Evolutionary conservation across 2,888 invertebrate genomes (phyloP), one percentile per base, ranked within the genome.

Genomic region (Dione juno): DNA sequence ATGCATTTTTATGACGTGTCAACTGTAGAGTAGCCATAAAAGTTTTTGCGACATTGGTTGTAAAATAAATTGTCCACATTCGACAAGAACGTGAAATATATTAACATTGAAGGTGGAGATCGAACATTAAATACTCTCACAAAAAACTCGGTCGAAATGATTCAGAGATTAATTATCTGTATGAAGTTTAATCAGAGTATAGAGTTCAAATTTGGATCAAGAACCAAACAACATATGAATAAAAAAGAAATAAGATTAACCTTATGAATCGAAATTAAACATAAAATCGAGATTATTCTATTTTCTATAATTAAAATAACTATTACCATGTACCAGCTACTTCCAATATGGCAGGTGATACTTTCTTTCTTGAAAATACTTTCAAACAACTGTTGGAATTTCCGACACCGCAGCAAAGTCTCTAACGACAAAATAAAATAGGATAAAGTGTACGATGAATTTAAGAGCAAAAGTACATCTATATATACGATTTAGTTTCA

Each of bases 301-400:
- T 50, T 65, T 68, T 65, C 48, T 57, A 14, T 54, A 63, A 65
- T 65, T 58, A 67, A 72, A 73, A 72, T 65, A 58, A 43, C 41
- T 43, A 65, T 67, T 50, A 66, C 58, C 41, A 72, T n/a, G n/a
- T n/a, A n/a, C n/a, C n/a, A n/a, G 72, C 70, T 73, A 52, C 69
- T 71, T 70, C 75, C 53, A 66, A 70, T 71, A 76, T 66, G 74
- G 73, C 59, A 45, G 67, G 67, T 50, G 59, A 65, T 74, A 77
- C 75, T 79, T 78, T 79, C 75, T 77, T 79, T 78, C 77, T 76
- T 66, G 78, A 58, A 69, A 78, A 76, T 77, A 77, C 77, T 78
- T 79, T 77, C 78, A 70, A 77, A 77, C 77, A 64, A 71, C 68
- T 70, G 40, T 59, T 67, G 59, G 73, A 72, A 78, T 77, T 75